These are phyloP conservation scores for Amiota communis DNA, from an alignment of 2,888 invertebrate species.

Conservation along the genomic window DNA sequence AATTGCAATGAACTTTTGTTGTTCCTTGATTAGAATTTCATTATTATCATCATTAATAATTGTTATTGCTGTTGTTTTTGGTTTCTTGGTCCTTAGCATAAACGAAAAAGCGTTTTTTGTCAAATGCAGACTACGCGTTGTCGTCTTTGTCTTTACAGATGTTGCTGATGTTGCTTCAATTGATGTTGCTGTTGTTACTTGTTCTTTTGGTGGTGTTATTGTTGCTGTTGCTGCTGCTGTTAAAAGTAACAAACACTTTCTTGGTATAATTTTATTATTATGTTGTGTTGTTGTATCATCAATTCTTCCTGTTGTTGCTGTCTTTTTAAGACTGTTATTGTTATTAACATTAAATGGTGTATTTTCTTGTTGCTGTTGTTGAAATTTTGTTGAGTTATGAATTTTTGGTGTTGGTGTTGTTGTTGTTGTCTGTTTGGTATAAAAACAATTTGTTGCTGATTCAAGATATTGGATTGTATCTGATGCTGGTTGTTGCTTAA, in stretches of 20 bases:
- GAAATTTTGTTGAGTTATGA: conserved; percentile 21
- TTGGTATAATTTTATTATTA: conserved; percentile 9
- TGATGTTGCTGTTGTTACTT: conserved; percentile 37
- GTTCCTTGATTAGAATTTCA: neutral
- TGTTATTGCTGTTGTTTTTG: conserved; percentile 53
- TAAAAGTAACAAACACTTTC: conserved; percentile 30
- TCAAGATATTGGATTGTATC: conserved; percentile 4
- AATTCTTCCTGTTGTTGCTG: conserved; percentile 15
- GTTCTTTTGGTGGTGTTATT: conserved; percentile 43
- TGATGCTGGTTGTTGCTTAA: conserved; percentile 12
- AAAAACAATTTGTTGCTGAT: conserved; percentile 27
- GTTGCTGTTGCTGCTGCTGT: conserved; percentile 22
- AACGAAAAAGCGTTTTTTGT: conserved; percentile 49
- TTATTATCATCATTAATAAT: conserved; percentile 4
- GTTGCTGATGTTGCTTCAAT: conserved; percentile 42
- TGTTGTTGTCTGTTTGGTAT: neutral
- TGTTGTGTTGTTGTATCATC: conserved; percentile 15
- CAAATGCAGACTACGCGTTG: conserved; percentile 55
- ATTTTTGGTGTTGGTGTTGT: conserved; percentile 30
- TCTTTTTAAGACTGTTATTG: conserved; percentile 14
- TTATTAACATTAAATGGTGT: neutral
- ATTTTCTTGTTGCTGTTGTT: conserved; percentile 22
- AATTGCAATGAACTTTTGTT: too few relatives aligned
- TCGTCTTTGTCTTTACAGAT: conserved; percentile 49
- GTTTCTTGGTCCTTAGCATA: conserved; percentile 61